Base-by-base conservation (phyloP, 2,888 invertebrate species). In the Xylocampa areola region DNA sequence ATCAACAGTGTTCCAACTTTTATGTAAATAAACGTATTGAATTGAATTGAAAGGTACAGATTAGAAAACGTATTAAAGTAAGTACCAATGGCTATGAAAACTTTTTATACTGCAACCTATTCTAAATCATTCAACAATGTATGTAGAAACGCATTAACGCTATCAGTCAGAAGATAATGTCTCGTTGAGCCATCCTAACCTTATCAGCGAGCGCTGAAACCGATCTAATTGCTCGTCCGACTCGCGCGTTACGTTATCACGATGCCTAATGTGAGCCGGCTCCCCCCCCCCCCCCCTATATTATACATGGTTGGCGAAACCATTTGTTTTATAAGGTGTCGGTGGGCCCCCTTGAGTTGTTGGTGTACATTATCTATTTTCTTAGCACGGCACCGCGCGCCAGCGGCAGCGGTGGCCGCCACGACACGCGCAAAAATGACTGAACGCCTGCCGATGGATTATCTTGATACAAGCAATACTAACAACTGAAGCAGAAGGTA, bases 181-280 rank as follows among this genome's bases (percentile, higher is more conserved):
- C 30, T 16, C 25, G 39, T 16, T 33, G 19, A 52, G 33, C 39
- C 27, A 51, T 51, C n/a, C 32, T 29, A 23, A 4, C 8, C 35
- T 30, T 55, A 55, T 55, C 55, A 43, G 57, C 23, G 14, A 16
- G 44, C 7, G 19, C 7, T 6, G 23, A 14, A 30, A 36, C 58
- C 57, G 36, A 57, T 29, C 35, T 57, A 57, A 57, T 57, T 30
- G 58, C 16, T 16, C 14, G 19, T 23, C 25, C 30, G 55, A 23
- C 41, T 23, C 36, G 57, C 29, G 35, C 27, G 35, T 17, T 2
- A 3, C 29, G 25, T 14, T 55, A 45, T 45, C 32, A 8, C 36
- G 29, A n/a, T 14, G 30, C 25, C 25, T 57, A 57, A 57, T 57
- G 37, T 14, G 27, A n/a, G 14, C 14, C 10, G 0, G 11, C 35